phyloP scores from a whole-genome alignment of 2,113 vertebrate species.

The Lepus timidus region DNA sequence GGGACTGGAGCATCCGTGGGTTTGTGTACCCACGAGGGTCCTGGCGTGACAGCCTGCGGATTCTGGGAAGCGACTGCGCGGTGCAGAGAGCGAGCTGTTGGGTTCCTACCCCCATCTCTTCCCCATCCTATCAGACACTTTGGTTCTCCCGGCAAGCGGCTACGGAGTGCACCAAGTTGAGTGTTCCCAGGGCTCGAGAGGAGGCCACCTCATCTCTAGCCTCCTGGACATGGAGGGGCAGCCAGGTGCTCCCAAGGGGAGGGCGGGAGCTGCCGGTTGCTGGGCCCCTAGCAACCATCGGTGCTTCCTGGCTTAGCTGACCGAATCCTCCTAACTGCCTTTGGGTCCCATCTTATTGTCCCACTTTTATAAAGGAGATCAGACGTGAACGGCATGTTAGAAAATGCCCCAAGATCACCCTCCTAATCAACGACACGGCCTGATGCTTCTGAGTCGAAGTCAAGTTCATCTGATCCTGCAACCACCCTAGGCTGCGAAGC shows the following conservation, averaged over 20 bases:
- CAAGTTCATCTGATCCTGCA: slow-evolving; percentile 16
- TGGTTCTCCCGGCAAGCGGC: not conserved
- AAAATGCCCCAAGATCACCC: not conserved
- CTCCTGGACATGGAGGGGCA: not conserved
- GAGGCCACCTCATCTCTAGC: not conserved
- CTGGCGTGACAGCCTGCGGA: not conserved
- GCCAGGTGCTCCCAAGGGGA: not conserved
- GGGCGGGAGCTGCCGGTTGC: not conserved
- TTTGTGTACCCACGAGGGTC: not conserved
- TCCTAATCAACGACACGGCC: not conserved
- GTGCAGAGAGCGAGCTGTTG: too few relatives aligned
- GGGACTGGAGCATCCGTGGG: not conserved
- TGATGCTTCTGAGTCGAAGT: not conserved
- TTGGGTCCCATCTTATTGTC: not conserved
- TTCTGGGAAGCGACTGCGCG: not conserved
- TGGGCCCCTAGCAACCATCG: slow-evolving; percentile 9
- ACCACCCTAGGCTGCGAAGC: not conserved
- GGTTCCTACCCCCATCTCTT: not conserved
- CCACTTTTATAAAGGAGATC: not conserved
- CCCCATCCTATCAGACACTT: not conserved
- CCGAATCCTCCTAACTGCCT: not conserved
- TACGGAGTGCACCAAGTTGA: not conserved
- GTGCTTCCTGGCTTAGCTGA: not conserved
- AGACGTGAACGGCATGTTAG: not conserved
- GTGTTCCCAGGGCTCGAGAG: too few relatives aligned